Conservation (phyloP, 2,888 invertebrate species). For the Crioceris asparagi region DNA sequence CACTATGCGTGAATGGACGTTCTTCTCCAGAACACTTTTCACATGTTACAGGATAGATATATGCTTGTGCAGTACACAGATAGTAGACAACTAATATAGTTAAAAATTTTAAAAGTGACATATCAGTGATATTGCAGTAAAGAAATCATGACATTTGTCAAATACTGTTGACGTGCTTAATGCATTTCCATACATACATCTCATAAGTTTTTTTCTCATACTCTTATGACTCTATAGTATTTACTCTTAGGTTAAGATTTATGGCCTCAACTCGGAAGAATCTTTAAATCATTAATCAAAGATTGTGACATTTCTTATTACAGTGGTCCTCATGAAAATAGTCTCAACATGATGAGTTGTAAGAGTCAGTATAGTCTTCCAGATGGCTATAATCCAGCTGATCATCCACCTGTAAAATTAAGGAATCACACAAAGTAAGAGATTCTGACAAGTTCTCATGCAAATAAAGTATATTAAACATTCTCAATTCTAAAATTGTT, state of each 20-base stretch:
- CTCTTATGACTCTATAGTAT: no score
- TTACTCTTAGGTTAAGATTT: no score
- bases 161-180: no score
- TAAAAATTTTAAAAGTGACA: conserved; percentile 15
- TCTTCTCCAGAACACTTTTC: conserved; percentile 8
- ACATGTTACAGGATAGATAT: conserved; percentile 16
- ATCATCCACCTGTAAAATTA: conserved; percentile 27
- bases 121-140: no score
- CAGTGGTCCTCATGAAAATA: neutral
- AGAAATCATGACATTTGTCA: no score
- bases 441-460: neutral
- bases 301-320: neutral
- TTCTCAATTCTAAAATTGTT: conserved; percentile 6
- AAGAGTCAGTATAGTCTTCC: conserved; percentile 23
- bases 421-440: conserved; percentile 23
- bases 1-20: conserved; percentile 3
- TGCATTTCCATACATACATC: no score
- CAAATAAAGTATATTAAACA: neutral
- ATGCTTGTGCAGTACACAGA: conserved; percentile 10
- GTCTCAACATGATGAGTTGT: conserved; percentile 9
- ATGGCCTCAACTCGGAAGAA: no score
- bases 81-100: conserved; percentile 12
- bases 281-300: neutral
- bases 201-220: no score
- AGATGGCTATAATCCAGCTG: conserved; percentile 25